Percentiles rank a stretch among this genome's conserved stretches.
Conservation (phyloP, 2,888 invertebrate species). For the Alloplasta piceator region DNA sequence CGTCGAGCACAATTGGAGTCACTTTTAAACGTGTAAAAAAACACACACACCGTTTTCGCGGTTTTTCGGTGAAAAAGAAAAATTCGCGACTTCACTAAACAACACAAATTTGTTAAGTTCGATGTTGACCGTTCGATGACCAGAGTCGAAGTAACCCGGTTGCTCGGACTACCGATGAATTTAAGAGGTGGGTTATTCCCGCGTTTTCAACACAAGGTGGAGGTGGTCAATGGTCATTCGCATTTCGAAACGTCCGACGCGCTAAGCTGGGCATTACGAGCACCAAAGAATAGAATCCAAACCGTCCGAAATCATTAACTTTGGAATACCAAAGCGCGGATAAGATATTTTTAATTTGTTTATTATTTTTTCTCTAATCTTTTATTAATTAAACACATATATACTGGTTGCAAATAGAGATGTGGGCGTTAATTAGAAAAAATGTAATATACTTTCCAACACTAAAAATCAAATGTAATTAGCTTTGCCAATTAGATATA, state of each 20-base stretch:
- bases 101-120: constrained; percentile 33
- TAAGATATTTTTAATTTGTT: too few species aligned
- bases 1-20: background rate
- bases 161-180: constrained; percentile 74
- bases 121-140: constrained; percentile 72
- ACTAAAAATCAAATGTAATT: constrained; percentile 32
- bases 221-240: too few species aligned
- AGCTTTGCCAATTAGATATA: constrained; percentile 13
- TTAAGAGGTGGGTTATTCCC: constrained; percentile 70
- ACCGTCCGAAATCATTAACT: too few species aligned
- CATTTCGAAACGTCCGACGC: too few species aligned
- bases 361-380: constrained; percentile 19
- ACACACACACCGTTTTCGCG: constrained; percentile 17
- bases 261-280: too few species aligned
- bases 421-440: constrained; percentile 5
- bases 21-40: background rate
- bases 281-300: too few species aligned
- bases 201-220: background rate
- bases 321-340: too few species aligned
- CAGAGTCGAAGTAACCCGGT: constrained; percentile 74
- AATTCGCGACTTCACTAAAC: constrained; percentile 38
- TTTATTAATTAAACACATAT: constrained; percentile 8
- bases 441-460: constrained; percentile 3
- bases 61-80: background rate
- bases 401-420: background rate